Conservation (phyloP, 2,888 invertebrate genomes). For the Leptopilina myrica region DNA sequence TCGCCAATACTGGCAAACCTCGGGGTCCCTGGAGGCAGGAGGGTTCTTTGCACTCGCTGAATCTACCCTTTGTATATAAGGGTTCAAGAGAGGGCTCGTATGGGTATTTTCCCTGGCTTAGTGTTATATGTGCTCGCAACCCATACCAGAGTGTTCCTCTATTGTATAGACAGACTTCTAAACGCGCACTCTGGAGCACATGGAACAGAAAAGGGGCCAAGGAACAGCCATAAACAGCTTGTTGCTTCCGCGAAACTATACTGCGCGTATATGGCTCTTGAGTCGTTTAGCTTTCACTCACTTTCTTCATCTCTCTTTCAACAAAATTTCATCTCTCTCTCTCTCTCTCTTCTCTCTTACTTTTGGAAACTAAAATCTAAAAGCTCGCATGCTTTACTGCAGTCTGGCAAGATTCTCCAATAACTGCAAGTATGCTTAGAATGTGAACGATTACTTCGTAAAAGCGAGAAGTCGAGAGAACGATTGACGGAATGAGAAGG, state of each 20-base stretch:
- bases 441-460: slow-evolving; percentile 69
- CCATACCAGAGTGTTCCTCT: background rate
- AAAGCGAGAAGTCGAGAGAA: slow-evolving; percentile 61
- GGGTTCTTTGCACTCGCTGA: slow-evolving; percentile 60
- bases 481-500: slow-evolving; percentile 45
- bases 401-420: slow-evolving; percentile 61
- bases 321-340: slow-evolving; percentile 22
- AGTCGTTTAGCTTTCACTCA: slow-evolving; percentile 32
- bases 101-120: slow-evolving; percentile 29
- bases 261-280: slow-evolving; percentile 53
- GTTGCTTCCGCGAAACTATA: slow-evolving; percentile 72
- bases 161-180: background rate
- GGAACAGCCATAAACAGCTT: slow-evolving; percentile 74
- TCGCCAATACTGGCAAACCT: slow-evolving; percentile 57
- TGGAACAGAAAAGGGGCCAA: slow-evolving; percentile 53
- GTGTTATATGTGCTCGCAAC: background rate
- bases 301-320: background rate
- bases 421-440: slow-evolving; percentile 70
- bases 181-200: background rate
- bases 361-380: slow-evolving; percentile 43
- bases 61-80: slow-evolving; percentile 58
- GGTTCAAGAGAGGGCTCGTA: slow-evolving; percentile 23
- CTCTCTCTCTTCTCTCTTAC: slow-evolving; percentile 8
- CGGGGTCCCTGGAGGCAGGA: slow-evolving; percentile 64
- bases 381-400: slow-evolving; percentile 53